Base-by-base conservation (phyloP, 2,888 invertebrate species). In the Papilio elwesi region DNA sequence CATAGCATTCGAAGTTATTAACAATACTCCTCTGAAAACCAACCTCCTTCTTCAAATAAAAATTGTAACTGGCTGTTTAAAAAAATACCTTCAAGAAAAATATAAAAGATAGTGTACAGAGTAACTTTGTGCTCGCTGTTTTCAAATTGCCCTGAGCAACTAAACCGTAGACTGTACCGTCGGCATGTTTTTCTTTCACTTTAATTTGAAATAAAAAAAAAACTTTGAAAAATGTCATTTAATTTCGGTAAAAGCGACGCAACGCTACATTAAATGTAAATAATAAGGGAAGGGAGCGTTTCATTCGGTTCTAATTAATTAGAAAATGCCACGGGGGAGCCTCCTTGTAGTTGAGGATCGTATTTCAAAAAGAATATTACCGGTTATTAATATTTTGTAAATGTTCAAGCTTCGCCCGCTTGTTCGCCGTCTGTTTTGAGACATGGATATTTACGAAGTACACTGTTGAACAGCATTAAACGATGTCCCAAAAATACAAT, bases 271-370 rank as follows among this genome's bases (percentile, higher is more conserved):
- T 72, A 68, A 73, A 65, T 71, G 74, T 78, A 75, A 77, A 78
- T 78, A 78, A 78, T 79, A 78, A 77, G 68, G 68, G 68, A 64
- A 77, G 73, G 74, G 76, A 75, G 75, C 77, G 77, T 79, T 79
- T 78, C 77, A 75, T 77, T 80, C 75, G 76, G 74, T 77, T 78
- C 77, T 79, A 80, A 80, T 80, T 80, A 80, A 80, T 80, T 77
- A 80, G 76, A 55, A 51, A 68, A 68, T 64, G 75, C 76, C 77
- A 71, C 76, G 71, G 73, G 75, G 77, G 79, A 75, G 70, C 74
- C 65, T 53, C 63, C 36, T 53, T 49, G 72, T 68, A 72, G 72
- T 68, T 43, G 57, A 64, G 72, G 63, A 68, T 73, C 68, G 74
- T 75, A 73, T 75, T 76, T 72, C 75, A 55, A 63, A 76, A 79